Conservation (phyloP, 2,113 vertebrate genomes). For the Nesoenas mayeri region DNA sequence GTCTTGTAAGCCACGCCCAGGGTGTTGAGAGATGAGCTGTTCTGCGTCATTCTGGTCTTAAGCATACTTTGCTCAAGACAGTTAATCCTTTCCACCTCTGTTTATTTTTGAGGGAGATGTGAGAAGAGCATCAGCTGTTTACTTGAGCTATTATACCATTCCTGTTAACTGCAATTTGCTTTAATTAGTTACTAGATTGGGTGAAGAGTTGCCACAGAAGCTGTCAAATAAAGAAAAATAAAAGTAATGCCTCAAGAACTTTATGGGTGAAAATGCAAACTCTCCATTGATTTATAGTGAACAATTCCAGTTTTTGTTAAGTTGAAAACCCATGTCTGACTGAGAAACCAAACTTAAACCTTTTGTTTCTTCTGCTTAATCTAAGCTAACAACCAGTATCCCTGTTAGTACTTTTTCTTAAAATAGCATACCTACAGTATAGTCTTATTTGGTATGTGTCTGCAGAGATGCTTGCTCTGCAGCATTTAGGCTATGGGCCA, state of each 20-base stretch:
- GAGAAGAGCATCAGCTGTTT: background rate
- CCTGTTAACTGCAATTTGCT: background rate
- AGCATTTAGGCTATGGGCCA: background rate
- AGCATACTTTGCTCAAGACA: background rate
- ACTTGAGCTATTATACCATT: background rate
- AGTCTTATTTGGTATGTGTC: fast-evolving
- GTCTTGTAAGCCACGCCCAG: background rate
- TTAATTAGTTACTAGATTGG: background rate
- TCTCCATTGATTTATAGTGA: background rate
- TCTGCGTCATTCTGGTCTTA: background rate
- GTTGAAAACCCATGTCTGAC: background rate
- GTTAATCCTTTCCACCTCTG: background rate
- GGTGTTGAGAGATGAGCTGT: background rate
- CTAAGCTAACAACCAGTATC: background rate
- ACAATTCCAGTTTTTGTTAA: background rate
- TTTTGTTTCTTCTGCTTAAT: background rate
- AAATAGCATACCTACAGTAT: background rate
- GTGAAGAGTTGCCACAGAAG: background rate
- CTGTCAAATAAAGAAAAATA: background rate
- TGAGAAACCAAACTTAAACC: background rate
- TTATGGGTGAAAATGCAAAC: background rate
- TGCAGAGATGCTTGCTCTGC: background rate
- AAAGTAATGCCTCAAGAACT: background rate
- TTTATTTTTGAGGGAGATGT: background rate
- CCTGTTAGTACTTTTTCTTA: background rate